phyloP scores from a whole-genome alignment of 2,113 vertebrate species.

The Pomatostomus ruficeps region DNA sequence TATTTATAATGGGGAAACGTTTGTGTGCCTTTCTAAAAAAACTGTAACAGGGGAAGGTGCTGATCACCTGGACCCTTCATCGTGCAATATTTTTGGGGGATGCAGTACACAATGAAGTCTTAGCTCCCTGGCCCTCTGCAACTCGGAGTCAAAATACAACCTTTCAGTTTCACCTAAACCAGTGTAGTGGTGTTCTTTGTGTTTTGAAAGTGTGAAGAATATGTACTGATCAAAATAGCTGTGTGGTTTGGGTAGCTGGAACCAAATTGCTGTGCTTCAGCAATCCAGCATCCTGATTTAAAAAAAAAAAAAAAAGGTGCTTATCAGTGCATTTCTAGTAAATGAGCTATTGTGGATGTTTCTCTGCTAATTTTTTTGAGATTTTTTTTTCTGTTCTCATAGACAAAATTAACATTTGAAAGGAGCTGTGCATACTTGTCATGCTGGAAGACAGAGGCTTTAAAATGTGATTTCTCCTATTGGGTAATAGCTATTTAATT shows the following conservation, averaged over 20 bases:
- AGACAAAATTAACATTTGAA: background rate
- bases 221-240: background rate
- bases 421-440: background rate
- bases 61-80: background rate
- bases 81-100: accelerated
- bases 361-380: background rate
- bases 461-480: background rate
- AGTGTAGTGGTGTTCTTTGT: background rate
- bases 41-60: background rate
- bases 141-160: background rate
- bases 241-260: background rate
- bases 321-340: background rate
- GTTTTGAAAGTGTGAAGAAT: background rate
- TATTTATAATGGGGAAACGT: background rate
- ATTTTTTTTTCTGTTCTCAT: background rate
- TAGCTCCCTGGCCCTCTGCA: background rate
- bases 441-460: background rate
- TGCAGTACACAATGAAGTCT: background rate
- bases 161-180: background rate
- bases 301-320: too few species aligned
- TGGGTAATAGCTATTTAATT: background rate
- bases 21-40: background rate
- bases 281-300: background rate
- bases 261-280: background rate
- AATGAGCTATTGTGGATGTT: background rate